Conservation (phyloP, 64 coral and sea anemone species). For the Stylophora pistillata region DNA sequence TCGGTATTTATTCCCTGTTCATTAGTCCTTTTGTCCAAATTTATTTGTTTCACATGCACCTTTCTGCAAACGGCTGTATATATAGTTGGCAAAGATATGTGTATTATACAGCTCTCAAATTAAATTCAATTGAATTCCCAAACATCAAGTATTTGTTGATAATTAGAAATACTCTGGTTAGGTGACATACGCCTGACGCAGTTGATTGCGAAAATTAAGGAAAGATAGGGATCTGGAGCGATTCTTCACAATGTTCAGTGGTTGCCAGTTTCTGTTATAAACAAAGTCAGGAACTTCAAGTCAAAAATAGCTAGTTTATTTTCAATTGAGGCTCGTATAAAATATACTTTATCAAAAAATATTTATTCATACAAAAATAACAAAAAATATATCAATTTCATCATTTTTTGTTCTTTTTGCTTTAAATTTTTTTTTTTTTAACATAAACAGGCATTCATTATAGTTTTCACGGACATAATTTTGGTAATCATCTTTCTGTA, state of each 20-base stretch:
- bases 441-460: not conserved
- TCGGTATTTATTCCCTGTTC: too few relatives aligned
- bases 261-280: too few relatives aligned
- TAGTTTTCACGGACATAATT: too few relatives aligned
- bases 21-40: too few relatives aligned
- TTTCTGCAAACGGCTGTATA: too few relatives aligned
- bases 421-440: not conserved
- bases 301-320: slow-evolving; percentile 15
- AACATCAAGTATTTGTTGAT: not conserved
- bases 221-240: too few relatives aligned
- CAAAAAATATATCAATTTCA: not conserved
- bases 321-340: not conserved
- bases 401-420: not conserved
- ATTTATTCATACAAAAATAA: not conserved
- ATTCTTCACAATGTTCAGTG: too few relatives aligned
- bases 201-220: too few relatives aligned
- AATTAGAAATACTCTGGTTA: not conserved
- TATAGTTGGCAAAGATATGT: not conserved
- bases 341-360: not conserved
- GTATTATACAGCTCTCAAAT: not conserved
- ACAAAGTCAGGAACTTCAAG: not conserved
- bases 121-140: not conserved
- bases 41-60: too few relatives aligned
- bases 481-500: too few relatives aligned
- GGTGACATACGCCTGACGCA: too few relatives aligned